Base-by-base conservation (phyloP, 2,888 invertebrate genomes). In the Xiphydria camelus region DNA sequence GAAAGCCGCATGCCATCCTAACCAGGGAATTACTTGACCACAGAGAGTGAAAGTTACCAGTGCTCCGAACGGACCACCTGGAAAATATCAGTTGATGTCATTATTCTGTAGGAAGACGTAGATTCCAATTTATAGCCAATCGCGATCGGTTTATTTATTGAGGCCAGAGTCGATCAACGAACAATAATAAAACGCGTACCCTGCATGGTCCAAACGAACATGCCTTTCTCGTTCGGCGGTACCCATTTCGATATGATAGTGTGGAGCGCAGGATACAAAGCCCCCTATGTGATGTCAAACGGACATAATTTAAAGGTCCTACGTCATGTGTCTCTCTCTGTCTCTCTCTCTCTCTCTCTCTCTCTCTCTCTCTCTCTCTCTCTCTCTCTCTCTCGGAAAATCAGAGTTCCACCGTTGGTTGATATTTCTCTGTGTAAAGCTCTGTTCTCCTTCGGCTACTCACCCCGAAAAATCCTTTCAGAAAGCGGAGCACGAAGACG, bases 191-290 rank as follows among this genome's bases (percentile, higher is more conserved):
- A n/a, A n/a, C n/a, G n/a, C n/a, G 32, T 61, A 71, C 72, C 75
- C 61, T 70, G 70, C 75, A 88, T 80, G 2, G 87, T 83, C 61
- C 86, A 84, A 0, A 88, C 80, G 62, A 89, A 89, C 73, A 87
- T 87, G 33, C 88, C 88, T 64, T 87, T 88, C 66, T 89, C 88
- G 18, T 82, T 81, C 3, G 88, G 87, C 3, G 89, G 88, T 0
- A 86, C 83, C 88, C 88, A 89, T 64, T 84, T 80, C 1, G 88
- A 86, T 14, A 88, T 83, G 58, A 89, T 75, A 7, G 81, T 82
- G 55, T 87, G 86, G 3, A 83, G 73, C 4, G 85, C 80, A n/a
- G 87, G 86, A 73, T 86, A 87, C 41, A 83, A 73, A 32, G 84
- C 81, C 9, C 85, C 86, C 86, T 75, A 37, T 29, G 55, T 48